A percentile compares a stretch with the other conserved stretches of the same genome.
These are phyloP conservation scores for Poeciliopsis retropinna DNA, from an alignment of 2,113 vertebrate species.

Conservation along the genomic window DNA sequence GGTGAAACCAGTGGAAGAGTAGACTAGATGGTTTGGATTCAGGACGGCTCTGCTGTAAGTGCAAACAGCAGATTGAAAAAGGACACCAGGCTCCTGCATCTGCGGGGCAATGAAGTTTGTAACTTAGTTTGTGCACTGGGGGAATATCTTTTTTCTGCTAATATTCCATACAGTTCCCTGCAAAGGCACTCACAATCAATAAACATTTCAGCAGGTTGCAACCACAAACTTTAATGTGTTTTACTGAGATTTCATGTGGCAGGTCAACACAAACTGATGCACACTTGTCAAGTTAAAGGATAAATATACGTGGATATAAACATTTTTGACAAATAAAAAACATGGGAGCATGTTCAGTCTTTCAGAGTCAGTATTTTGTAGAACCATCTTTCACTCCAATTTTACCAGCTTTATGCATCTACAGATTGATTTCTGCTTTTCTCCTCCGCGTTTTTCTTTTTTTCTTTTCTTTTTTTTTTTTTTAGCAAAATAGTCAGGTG, in stretches of 20 bases:
- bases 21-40: constrained; percentile 27
- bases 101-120: not conserved
- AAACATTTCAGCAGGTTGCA: not conserved
- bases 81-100: not conserved
- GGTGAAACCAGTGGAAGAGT: constrained; percentile 41
- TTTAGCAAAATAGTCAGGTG: too few species aligned
- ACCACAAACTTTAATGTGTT: not conserved
- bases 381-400: not conserved
- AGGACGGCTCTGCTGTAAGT: constrained; percentile 13
- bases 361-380: not conserved
- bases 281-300: not conserved
- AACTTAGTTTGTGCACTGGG: not conserved
- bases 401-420: not conserved
- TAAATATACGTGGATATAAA: not conserved
- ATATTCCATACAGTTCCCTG: not conserved
- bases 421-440: not conserved
- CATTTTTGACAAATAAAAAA: not conserved
- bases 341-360: not conserved
- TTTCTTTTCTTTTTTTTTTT: too few species aligned
- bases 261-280: not conserved
- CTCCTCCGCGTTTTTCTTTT: too few species aligned
- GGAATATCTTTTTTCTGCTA: not conserved
- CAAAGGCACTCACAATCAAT: not conserved
- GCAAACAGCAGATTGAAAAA: constrained; percentile 6
- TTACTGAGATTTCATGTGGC: not conserved